phyloP scores from a whole-genome alignment of 1,140 invertebrate genomes.

The Solen grandis region DNA sequence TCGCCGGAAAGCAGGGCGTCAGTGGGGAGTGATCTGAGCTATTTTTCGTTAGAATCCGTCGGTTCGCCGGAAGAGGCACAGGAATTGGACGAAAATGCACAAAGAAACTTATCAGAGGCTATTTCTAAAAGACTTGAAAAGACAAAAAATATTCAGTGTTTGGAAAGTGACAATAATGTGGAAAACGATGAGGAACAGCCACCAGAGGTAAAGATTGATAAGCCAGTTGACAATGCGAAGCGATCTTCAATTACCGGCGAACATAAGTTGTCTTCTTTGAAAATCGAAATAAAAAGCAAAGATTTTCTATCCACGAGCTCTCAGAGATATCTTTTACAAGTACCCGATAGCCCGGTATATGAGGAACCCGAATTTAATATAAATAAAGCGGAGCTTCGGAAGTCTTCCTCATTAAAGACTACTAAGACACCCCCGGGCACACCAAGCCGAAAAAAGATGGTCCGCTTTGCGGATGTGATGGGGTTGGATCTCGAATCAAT shows the following conservation, averaged over 20 bases:
- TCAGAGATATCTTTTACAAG: slow-evolving; percentile 49
- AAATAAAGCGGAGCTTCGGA: slow-evolving; percentile 68
- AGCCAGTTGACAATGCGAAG: background rate
- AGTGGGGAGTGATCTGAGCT: slow-evolving; percentile 30
- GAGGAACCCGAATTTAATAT: slow-evolving; percentile 79
- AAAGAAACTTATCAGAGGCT: slow-evolving; percentile 25
- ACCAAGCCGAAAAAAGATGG: slow-evolving; percentile 91
- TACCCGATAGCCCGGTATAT: slow-evolving; percentile 67
- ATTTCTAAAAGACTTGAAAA: slow-evolving; percentile 24
- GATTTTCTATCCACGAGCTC: background rate
- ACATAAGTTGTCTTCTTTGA: slow-evolving; percentile 14
- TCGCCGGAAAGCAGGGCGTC: slow-evolving; percentile 21
- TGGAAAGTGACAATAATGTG: background rate
- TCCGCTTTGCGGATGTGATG: slow-evolving; percentile 96
- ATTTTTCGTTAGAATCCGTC: slow-evolving; percentile 41
- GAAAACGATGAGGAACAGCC: background rate
- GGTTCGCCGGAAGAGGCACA: slow-evolving; percentile 20
- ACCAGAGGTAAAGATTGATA: slow-evolving; percentile 1
- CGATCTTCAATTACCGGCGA: background rate
- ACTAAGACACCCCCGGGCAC: slow-evolving; percentile 93
- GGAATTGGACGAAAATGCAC: background rate
- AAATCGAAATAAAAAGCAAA: slow-evolving; percentile 34
- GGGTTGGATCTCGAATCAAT: slow-evolving; percentile 96
- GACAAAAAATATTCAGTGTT: background rate
- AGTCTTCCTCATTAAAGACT: slow-evolving; percentile 89